Percentiles rank a stretch among this genome's conserved stretches.
Evolutionary conservation across 1,140 invertebrate species (phyloP).

Genomic region (Ptiloglossa arizonensis): DNA sequence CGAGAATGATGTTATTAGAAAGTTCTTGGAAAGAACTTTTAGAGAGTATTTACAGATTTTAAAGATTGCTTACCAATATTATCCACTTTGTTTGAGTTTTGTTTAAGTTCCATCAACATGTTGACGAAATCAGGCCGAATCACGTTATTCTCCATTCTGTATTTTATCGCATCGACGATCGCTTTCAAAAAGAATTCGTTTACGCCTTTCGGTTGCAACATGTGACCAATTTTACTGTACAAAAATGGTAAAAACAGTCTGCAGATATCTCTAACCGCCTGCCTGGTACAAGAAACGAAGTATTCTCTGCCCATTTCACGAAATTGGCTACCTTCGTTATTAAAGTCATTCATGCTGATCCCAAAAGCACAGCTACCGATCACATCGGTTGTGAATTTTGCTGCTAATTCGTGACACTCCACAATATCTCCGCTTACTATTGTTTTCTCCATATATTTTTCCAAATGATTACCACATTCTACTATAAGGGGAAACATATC

Average conservation of each 20-base stretch:
- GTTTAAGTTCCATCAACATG: constrained; percentile 81
- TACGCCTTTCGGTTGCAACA: constrained; percentile 67
- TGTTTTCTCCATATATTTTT: constrained; percentile 70
- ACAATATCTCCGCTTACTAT: constrained; percentile 65
- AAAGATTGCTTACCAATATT: constrained; percentile 74
- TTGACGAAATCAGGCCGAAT: constrained; percentile 83
- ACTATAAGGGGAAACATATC: constrained; percentile 73
- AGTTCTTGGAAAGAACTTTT: too few relatives aligned
- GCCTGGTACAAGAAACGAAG: constrained; percentile 78
- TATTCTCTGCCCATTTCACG: constrained; percentile 72
- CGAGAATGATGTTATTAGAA: too few relatives aligned
- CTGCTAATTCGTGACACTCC: constrained; percentile 80
- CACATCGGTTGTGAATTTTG: constrained; percentile 81
- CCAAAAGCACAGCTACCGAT: constrained; percentile 75
- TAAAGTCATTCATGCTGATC: constrained; percentile 79
- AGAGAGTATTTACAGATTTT: constrained; percentile 49
- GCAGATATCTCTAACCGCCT: constrained; percentile 69
- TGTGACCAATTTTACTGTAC: constrained; percentile 55
- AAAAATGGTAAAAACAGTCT: constrained; percentile 62
- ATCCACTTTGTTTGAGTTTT: constrained; percentile 8
- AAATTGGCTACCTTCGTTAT: constrained; percentile 79
- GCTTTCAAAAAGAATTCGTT: constrained; percentile 80
- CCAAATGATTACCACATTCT: constrained; percentile 70
- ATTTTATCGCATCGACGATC: constrained; percentile 78
- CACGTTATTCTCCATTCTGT: constrained; percentile 80